Percentiles rank a stretch among this genome's conserved stretches.
Conservation (phyloP, 1,140 invertebrate genomes). For the Pseudomyrmex concolor region DNA sequence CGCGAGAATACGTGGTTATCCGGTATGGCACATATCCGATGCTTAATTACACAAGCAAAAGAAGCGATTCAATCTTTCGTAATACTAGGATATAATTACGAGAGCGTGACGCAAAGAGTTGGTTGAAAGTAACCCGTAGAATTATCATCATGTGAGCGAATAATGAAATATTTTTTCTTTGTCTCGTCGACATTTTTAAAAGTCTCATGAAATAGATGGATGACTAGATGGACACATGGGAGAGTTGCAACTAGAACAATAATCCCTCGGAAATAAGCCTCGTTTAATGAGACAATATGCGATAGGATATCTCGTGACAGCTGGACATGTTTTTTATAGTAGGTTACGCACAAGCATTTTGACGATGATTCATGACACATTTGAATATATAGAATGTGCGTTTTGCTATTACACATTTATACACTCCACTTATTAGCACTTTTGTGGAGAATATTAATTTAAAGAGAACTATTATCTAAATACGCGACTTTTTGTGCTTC, state of each 20-base stretch:
- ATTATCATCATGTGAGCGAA: slow-evolving; percentile 41
- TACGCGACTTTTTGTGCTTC: no score
- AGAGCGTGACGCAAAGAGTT: slow-evolving; percentile 15
- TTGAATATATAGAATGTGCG: slow-evolving; percentile 8
- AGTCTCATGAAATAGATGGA: not conserved
- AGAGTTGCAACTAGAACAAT: slow-evolving; percentile 18
- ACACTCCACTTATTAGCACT: not conserved
- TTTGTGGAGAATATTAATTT: no score
- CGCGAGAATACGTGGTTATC: slow-evolving; percentile 25
- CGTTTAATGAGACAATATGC: slow-evolving; percentile 52
- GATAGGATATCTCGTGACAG: slow-evolving; percentile 28
- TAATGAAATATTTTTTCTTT: slow-evolving; percentile 43
- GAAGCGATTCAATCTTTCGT: slow-evolving; percentile 49
- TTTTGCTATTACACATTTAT: not conserved
- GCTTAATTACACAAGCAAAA: slow-evolving; percentile 54
- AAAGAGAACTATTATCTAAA: no score
- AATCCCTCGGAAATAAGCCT: slow-evolving; percentile 23
- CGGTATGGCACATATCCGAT: not conserved
- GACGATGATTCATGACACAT: slow-evolving; percentile 35
- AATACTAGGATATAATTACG: slow-evolving; percentile 52
- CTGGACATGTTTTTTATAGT: slow-evolving; percentile 59
- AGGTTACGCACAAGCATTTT: not conserved
- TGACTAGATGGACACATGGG: not conserved
- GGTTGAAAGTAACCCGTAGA: slow-evolving; percentile 28
- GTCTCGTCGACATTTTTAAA: not conserved